Evolutionary conservation across 2,888 invertebrate species (phyloP), one percentile per base, ranked within the genome.

Genomic region (Trachelus tabidus): DNA sequence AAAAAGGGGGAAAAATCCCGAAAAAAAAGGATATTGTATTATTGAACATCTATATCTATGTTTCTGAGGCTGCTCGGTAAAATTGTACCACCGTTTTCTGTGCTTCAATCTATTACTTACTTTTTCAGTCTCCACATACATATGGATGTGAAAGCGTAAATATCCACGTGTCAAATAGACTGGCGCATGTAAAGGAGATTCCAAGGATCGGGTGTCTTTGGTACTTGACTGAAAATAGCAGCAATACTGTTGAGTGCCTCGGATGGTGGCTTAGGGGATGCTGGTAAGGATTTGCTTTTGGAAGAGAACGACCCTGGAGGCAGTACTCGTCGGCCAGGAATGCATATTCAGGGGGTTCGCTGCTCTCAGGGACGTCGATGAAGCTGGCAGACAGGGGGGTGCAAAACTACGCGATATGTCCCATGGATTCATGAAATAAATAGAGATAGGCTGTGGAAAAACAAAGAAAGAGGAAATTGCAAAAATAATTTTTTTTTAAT

Each of bases 191-290:
- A 84, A 87, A 87, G 84, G 85, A 85, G 83, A 84, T 83, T 83
- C 85, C 86, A 83, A 83, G 83, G 85, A 33, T n/a, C 73, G 73
- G 33, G n/a, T 30, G 34, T 33, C 34, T n/a, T 34, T 34, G 68
- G 37, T 56, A 68, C 37, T n/a, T 37, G 34, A 74, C 69, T 56
- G 69, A 76, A 80, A 76, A 74, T 86, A 86, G 87, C 86, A 83
- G 89, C 89, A 90, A 90, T 90, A 89, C 88, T 84, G 86, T 88
- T 89, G 89, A 90, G 90, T 90, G 89, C 85, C 85, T 84, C 81
- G 85, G 82, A 86, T 84, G 85, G 84, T 83, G 84, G 83, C 85
- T 81, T 84, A 77, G 83, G 82, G 83, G 83, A 84, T 79, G 79
- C 77, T 82, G 79, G 86, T 86, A 85, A 88, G 89, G 89, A 89